A percentile compares a stretch with the other conserved stretches of the same genome.
These are phyloP conservation scores for Psittacara wagleri DNA, from an alignment of 2,113 vertebrate genomes.

Conservation along the genomic window DNA sequence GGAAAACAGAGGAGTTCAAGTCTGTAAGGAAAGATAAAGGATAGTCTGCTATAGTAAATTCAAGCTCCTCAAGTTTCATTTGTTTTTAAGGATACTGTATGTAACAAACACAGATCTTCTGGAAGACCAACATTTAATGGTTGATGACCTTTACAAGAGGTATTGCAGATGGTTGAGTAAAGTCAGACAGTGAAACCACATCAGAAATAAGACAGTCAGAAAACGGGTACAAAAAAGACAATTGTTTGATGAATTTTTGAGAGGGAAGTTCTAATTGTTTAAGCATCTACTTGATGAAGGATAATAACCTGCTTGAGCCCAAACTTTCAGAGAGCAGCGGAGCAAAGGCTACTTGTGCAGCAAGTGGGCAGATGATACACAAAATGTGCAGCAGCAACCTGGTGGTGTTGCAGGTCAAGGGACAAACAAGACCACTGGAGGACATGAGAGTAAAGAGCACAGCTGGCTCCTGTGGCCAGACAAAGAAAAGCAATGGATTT, in stretches of 20 bases:
- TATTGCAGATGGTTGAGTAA: neutral
- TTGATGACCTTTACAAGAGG: neutral
- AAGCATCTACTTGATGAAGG: neutral
- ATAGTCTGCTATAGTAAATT: neutral
- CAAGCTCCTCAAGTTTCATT: neutral
- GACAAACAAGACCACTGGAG: neutral
- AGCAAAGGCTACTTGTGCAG: neutral
- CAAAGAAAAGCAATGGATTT: neutral
- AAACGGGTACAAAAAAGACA: neutral
- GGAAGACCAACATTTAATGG: neutral
- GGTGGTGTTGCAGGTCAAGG: neutral
- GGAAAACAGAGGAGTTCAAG: neutral
- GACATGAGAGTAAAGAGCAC: accelerated
- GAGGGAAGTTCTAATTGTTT: neutral
- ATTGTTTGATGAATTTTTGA: neutral
- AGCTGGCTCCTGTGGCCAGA: neutral
- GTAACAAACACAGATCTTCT: neutral
- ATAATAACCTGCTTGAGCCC: neutral
- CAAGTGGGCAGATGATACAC: neutral
- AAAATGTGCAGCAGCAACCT: neutral
- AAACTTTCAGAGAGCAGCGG: neutral
- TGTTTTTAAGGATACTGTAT: neutral
- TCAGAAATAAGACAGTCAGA: neutral
- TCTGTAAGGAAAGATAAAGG: neutral
- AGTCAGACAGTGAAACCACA: neutral